Base-by-base conservation (phyloP, 2,888 invertebrate genomes). In the Romanomermis culicivorax region DNA sequence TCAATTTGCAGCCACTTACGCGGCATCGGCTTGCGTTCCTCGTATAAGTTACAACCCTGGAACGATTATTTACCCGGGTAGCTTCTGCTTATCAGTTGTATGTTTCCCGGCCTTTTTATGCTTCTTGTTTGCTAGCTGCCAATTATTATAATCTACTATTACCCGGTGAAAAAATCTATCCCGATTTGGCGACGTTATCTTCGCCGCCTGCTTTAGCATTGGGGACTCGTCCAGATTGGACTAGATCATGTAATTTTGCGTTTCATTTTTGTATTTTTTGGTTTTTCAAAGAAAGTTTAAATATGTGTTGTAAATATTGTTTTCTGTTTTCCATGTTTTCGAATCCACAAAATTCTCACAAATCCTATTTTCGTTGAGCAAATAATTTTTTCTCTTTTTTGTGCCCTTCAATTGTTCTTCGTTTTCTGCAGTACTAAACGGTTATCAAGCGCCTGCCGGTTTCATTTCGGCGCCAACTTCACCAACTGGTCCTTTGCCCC, bases 61-160 rank as follows among this genome's bases (percentile, higher is more conserved):
- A 36, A 17, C 36, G 11, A 11, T 36, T 7, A 11, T 36, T 36
- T 36, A 36, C 17, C 36, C 36, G 7, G 36, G 36, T 36, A 36
- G 17, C 17, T 36, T 36, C n/a, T n/a, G n/a, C n/a, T n/a, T n/a
- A n/a, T n/a, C n/a, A n/a, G n/a, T n/a, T n/a, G n/a, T n/a, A n/a
- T n/a, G n/a, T n/a, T n/a, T n/a, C n/a, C n/a, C n/a, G n/a, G n/a
- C n/a, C n/a, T n/a, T n/a, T n/a, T n/a, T n/a, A n/a, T n/a, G n/a
- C n/a, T n/a, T n/a, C n/a, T n/a, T n/a, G n/a, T n/a, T 80, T 85
- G 85, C 69, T 86, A 30, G 55, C 53, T 29, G 29, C 55, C 20
- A 56, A 11, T 11, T 45, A n/a, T 4, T 45, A 45, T 23, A 23
- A 23, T 23, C 23, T n/a, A 7, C 7, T 45, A 23, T 4, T 45